phyloP scores from a whole-genome alignment of 2,797 vertebrate genomes.

The Pangasius larnaudii region DNA sequence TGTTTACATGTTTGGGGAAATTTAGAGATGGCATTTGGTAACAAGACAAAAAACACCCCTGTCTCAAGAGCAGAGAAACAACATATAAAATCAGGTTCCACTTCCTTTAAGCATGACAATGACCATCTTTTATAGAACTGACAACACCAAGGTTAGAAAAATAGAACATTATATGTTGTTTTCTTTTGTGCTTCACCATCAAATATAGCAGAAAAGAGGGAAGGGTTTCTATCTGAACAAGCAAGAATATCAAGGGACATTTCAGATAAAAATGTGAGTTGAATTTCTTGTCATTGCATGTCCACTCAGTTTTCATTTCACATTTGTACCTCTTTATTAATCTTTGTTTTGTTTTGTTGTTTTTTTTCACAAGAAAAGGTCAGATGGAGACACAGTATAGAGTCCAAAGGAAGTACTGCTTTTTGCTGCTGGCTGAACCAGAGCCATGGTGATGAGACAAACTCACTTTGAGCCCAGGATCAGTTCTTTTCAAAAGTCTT shows the following conservation, averaged over 20 bases:
- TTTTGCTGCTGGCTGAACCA: conserved; percentile 21
- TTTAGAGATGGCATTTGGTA: conserved; percentile 26
- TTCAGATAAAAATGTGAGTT: not conserved
- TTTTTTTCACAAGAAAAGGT: not conserved
- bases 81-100: conserved; percentile 32
- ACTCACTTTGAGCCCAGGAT: not conserved
- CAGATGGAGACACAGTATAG: not conserved
- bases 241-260: not conserved
- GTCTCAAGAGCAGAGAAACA: conserved; percentile 32
- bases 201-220: not conserved
- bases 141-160: conserved; percentile 18
- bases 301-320: conserved; percentile 18
- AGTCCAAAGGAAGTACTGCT: conserved; percentile 11
- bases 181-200: conserved; percentile 34
- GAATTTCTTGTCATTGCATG: not conserved
- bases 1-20: conserved; percentile 23
- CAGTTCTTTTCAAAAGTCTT: conserved; percentile 8
- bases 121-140: conserved; percentile 33
- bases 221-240: conserved; percentile 7
- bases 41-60: conserved; percentile 13
- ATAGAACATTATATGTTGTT: conserved; percentile 2
- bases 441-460: not conserved
- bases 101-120: conserved; percentile 40
- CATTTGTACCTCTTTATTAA: conserved; percentile 15
- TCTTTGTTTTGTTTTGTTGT: not conserved